Base-by-base conservation (phyloP, 2,888 invertebrate genomes). In the Megastigmus dorsalis region DNA sequence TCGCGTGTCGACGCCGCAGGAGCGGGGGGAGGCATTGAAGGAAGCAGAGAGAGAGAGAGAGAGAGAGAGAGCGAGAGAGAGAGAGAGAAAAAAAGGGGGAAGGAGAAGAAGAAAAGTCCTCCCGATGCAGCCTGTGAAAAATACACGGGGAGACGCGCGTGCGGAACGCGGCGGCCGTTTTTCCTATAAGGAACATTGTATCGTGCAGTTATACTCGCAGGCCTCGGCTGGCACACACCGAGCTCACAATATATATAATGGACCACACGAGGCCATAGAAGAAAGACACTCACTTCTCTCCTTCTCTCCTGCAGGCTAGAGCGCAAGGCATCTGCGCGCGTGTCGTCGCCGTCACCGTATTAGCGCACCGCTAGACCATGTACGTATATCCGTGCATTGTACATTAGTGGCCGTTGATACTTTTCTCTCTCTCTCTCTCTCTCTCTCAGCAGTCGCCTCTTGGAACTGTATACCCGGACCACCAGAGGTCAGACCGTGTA, bases 401-500 rank as follows among this genome's bases (percentile, higher is more conserved):
- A 13, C 45, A 41, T 57, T 45, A 36, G 43, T 57, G 23, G 38
- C 62, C 52, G 30, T 69, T 41, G 43, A 30, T 23, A 18, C 18
- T 38, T 26, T 7, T 5, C 20, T 18, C n/a, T 23, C 28, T 43
- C 15, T 54, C 36, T n/a, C 41, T 18, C 5, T 18, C 20, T 28
- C 4, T 45, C n/a, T n/a, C n/a, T n/a, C n/a, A n/a, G n/a, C n/a
- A n/a, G n/a, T n/a, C n/a, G n/a, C n/a, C n/a, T n/a, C n/a, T n/a
- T n/a, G n/a, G n/a, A n/a, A n/a, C n/a, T n/a, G n/a, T n/a, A n/a
- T n/a, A n/a, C n/a, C n/a, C 3, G 18, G 55, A 63, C 62, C 71
- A 60, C 50, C 70, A 33, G 43, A 65, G 71, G 30, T 65, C 57
- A 48, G n/a, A 15, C n/a, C 63, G 23, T 45, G 38, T 30, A 15